phyloP scores from a whole-genome alignment of 1,140 invertebrate species.

The Zaprionus capensis region DNA sequence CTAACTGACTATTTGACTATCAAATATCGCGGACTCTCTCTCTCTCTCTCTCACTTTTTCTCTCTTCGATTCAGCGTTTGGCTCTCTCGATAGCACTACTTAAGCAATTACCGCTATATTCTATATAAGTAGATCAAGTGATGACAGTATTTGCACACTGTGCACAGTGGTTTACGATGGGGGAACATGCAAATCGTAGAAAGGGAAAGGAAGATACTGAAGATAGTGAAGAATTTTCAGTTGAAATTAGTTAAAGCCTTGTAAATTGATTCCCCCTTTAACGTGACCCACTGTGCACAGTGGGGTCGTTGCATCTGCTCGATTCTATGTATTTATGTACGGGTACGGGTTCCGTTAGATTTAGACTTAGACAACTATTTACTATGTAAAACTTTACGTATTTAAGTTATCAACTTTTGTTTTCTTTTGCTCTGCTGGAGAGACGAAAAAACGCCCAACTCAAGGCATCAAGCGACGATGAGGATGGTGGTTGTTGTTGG shows the following conservation, averaged over 20 bases:
- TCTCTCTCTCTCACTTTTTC: background rate
- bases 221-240: constrained; percentile 17
- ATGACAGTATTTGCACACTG: constrained; percentile 25
- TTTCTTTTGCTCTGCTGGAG: constrained; percentile 47
- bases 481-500: constrained; percentile 33
- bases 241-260: constrained; percentile 40
- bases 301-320: constrained; percentile 16
- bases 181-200: background rate
- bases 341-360: constrained; percentile 41
- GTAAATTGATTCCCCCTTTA: background rate
- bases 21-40: constrained; percentile 70
- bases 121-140: constrained; percentile 61
- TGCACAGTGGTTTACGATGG: constrained; percentile 15
- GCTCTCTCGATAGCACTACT: constrained; percentile 47
- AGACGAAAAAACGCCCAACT: constrained; percentile 61
- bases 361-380: constrained; percentile 80
- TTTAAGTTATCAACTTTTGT: constrained; percentile 82
- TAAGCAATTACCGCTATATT: constrained; percentile 70
- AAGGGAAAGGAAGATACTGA: constrained; percentile 14
- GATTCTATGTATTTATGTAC: constrained; percentile 22
- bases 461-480: constrained; percentile 43
- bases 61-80: constrained; percentile 18
- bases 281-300: constrained; percentile 27
- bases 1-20: constrained; percentile 59
- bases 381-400: constrained; percentile 84